Base-by-base conservation (phyloP, 2,113 vertebrate species). In the Casuarius casuarius region DNA sequence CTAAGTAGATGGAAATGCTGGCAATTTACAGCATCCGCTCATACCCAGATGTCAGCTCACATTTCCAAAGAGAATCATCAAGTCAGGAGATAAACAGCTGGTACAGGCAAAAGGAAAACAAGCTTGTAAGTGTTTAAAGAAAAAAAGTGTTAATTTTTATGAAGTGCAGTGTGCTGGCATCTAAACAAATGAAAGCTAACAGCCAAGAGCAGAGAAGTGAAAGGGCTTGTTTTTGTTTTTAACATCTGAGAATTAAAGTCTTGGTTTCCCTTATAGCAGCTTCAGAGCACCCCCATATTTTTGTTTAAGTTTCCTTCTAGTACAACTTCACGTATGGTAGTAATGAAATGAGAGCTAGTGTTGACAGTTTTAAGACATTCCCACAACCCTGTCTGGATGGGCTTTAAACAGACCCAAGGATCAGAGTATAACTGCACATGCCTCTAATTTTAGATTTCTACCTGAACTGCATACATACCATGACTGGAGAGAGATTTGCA, bases 81-180 rank as follows among this genome's bases (percentile, higher is more conserved):
- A 97, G 84, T 95, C 94, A 92, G 92, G 94, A 96, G 89, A 94
- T 94, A 97, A 96, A 96, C 94, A 95, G 96, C 95, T 97, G 96
- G 95, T 96, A 85, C 82, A 71, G 29, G 66, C n/a, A 5, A 97
- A 90, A 92, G 81, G 95, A 95, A 89, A 96, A 95, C 92, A 96
- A 96, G 93, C 96, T 97, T 93, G 67, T 94, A 94, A 97, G 88
- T 95, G 95, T 95, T 97, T 96, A 87, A 95, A 91, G 78, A 23
- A 73, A 95, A 95, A 94, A 94, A 93, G 75, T 77, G 75, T 94
- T 97, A 95, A 95, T 97, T 95, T 97, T 94, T 86, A 90, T 96
- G 95, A 95, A 95, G 82, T 84, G 84, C 38, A 65, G 68, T 61
- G n/a, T 90, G 76, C 82, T 95, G 89, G 89, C 92, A 94, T 91